These are phyloP conservation scores for Acleris literana DNA, from an alignment of 2,888 invertebrate species.

Conservation along the genomic window DNA sequence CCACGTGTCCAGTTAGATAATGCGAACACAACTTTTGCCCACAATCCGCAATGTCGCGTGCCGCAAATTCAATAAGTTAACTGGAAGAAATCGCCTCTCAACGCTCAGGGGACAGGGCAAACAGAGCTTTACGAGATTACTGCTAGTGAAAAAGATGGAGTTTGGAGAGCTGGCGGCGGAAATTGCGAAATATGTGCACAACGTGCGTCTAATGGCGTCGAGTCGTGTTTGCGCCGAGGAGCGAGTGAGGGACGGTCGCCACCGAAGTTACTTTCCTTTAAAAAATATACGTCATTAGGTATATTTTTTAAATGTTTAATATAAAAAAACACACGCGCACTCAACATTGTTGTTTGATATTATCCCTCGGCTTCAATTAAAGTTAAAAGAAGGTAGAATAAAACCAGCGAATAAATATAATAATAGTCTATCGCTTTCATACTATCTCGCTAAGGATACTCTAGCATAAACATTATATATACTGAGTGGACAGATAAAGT, in stretches of 20 bases:
- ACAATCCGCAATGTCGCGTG: constrained; percentile 35
- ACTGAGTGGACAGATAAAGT: no score
- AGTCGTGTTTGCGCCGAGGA: constrained; percentile 1
- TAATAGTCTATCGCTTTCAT: no score
- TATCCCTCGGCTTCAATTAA: no score
- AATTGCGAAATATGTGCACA: constrained; percentile 60
- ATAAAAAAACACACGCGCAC: no score
- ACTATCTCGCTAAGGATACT: no score
- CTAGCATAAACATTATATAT: no score
- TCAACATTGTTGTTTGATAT: no score
- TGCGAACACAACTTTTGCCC: constrained; percentile 20
- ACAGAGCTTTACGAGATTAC: constrained; percentile 51
- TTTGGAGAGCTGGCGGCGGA: constrained; percentile 42
- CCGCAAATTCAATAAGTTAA: constrained; percentile 50
- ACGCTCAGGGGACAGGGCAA: constrained; percentile 44
- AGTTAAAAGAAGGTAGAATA: no score
- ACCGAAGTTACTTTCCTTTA: background rate
- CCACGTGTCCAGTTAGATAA: constrained; percentile 27
- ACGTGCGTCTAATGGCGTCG: constrained; percentile 50
- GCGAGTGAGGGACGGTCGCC: constrained; percentile 5
- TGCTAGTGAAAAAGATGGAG: constrained; percentile 50
- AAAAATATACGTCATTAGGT: no score
- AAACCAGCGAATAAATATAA: no score
- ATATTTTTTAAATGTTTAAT: no score
- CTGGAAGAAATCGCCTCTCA: constrained; percentile 44